These are phyloP conservation scores for Synergus itoensis DNA, from an alignment of 2,888 invertebrate species.

Conservation along the genomic window DNA sequence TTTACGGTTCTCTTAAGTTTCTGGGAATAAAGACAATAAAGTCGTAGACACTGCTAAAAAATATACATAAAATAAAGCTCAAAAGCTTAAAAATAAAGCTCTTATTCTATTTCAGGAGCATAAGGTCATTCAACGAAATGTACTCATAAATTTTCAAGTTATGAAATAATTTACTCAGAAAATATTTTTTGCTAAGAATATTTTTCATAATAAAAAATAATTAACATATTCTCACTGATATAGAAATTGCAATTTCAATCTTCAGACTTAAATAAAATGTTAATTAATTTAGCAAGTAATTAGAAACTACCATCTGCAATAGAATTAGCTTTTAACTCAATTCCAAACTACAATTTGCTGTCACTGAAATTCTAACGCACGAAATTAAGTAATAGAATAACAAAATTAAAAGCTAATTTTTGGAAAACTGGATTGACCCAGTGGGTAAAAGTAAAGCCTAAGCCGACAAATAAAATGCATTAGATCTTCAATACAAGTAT, in stretches of 20 bases:
- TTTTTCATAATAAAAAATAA: neutral
- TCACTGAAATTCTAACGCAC: slow-evolving; percentile 1
- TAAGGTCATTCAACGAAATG: neutral
- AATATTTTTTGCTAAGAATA: neutral
- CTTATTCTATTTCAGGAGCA: neutral
- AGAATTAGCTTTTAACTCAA: slow-evolving; percentile 3
- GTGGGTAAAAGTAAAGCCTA: neutral
- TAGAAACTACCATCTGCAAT: neutral
- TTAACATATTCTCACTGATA: too few relatives aligned
- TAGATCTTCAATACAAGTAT: neutral
- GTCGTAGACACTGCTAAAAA: slow-evolving; percentile 3
- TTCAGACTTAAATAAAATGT: neutral
- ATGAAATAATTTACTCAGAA: too few relatives aligned
- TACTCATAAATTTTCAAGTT: too few relatives aligned
- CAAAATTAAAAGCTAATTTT: neutral
- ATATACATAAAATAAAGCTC: neutral
- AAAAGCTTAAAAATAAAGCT: too few relatives aligned
- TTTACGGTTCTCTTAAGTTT: slow-evolving; percentile 20
- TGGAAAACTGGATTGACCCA: neutral
- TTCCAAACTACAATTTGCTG: slow-evolving; percentile 21
- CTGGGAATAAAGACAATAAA: slow-evolving; percentile 3
- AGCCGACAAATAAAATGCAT: neutral
- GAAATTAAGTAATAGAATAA: slow-evolving; percentile 2
- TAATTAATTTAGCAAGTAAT: neutral
- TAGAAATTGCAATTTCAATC: neutral